Evolutionary conservation across 2,113 vertebrate species (phyloP), one percentile per base, ranked within the genome.

Genomic region (Gadus chalcogrammus): DNA sequence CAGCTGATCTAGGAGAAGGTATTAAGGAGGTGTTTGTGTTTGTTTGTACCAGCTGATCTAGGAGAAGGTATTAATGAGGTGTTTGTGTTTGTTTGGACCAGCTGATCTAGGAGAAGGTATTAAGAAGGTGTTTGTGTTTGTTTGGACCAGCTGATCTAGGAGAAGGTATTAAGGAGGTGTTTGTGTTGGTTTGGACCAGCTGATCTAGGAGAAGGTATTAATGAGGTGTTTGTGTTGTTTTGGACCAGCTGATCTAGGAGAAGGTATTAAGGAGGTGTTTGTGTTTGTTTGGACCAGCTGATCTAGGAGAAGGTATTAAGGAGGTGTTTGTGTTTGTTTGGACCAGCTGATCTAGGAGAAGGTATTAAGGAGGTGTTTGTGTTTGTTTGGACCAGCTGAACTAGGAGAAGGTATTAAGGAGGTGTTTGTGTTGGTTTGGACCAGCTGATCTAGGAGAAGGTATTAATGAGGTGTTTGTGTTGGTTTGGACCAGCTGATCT

Each of bases 11-110:
- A 4, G 31, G 31, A 35, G 31, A 4, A 35, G 31, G 31, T 63
- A 63, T 72, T 20, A 6, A 9, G 11, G 1, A 56, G 11, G 68
- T 15, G 60, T 7, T 71, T 3, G 16, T 64, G 52, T 27, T 65
- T 80, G 12, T 7, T 0, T 69, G 35, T 71, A 59, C 0, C 82
- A 97, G 94, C 87, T 82, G 0, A n/a, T n/a, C n/a, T n/a, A n/a
- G n/a, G n/a, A n/a, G n/a, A n/a, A n/a, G n/a, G n/a, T n/a, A n/a
- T n/a, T n/a, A n/a, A n/a, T n/a, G n/a, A n/a, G n/a, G n/a, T n/a
- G n/a, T n/a, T n/a, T n/a, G n/a, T n/a, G n/a, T n/a, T n/a, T n/a
- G n/a, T n/a, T n/a, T n/a, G n/a, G n/a, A n/a, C 3, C 15, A 60
- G 16, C 58, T 13, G 7, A 35, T 17, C 31, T 18, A 4, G 31